Percentiles rank a stretch among this genome's conserved stretches.
Conservation (phyloP, 2,888 invertebrate species). For the Chalcis sispes region DNA sequence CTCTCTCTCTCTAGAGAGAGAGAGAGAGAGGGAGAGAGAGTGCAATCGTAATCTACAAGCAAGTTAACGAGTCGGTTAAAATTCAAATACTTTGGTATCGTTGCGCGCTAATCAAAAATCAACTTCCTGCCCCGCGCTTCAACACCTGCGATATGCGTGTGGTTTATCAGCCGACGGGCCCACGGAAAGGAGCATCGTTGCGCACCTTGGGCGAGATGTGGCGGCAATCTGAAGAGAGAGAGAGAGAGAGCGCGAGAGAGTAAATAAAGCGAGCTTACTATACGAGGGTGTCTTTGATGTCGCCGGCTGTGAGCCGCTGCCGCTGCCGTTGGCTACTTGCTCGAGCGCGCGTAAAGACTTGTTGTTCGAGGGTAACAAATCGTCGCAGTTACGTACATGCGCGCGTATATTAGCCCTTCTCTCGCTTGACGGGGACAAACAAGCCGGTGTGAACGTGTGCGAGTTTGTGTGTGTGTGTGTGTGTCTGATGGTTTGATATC, state of each 20-base stretch:
- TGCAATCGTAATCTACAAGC: background rate
- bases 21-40: too few species aligned
- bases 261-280: background rate
- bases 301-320: too few species aligned
- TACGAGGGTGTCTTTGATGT: constrained; percentile 14
- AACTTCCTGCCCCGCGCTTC: constrained; percentile 19
- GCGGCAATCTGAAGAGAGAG: too few species aligned
- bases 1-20: too few species aligned
- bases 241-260: too few species aligned
- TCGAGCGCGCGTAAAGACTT: constrained; percentile 52
- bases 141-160: background rate
- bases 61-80: constrained; percentile 3
- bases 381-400: background rate
- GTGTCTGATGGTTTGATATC: constrained; percentile 66
- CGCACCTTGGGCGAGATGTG: background rate
- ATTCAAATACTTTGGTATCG: background rate
- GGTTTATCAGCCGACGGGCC: background rate
- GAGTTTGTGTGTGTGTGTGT: too few species aligned
- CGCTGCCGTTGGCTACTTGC: too few species aligned
- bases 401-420: constrained; percentile 55
- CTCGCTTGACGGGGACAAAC: constrained; percentile 64
- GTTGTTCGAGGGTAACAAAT: constrained; percentile 63
- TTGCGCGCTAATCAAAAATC: background rate
- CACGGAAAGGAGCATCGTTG: background rate
- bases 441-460: constrained; percentile 64